Evolutionary conservation across 2,113 vertebrate genomes (phyloP).

Genomic region (Ciconia stormi): DNA sequence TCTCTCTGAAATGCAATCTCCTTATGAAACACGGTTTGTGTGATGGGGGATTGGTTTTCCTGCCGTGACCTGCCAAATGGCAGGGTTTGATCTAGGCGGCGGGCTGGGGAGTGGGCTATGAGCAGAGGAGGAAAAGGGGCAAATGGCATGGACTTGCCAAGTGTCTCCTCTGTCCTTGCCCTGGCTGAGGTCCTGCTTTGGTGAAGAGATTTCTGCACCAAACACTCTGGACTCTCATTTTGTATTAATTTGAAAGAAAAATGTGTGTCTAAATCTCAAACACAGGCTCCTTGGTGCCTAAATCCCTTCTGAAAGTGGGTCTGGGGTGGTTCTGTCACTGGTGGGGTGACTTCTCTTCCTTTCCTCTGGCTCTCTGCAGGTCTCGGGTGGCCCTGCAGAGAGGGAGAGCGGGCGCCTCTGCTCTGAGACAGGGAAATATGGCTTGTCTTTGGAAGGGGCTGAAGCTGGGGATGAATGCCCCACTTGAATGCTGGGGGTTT

Average conservation of each 20-base stretch:
- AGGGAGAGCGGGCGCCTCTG: background rate
- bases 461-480: background rate
- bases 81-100: background rate
- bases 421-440: background rate
- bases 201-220: background rate
- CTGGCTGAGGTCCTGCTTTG: background rate
- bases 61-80: background rate
- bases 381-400: background rate
- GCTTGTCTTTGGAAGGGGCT: background rate
- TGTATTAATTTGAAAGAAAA: background rate
- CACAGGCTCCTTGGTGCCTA: background rate
- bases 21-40: background rate
- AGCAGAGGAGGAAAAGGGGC: background rate
- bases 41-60: background rate
- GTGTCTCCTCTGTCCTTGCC: background rate
- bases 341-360: background rate
- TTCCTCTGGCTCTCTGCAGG: background rate
- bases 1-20: background rate
- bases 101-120: background rate
- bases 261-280: background rate
- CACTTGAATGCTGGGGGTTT: background rate
- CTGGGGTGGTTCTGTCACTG: background rate
- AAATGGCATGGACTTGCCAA: rapidly evolving
- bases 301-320: background rate
- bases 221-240: background rate